Conservation (phyloP, 2,113 vertebrate genomes). For the Crotalus viridis region DNA sequence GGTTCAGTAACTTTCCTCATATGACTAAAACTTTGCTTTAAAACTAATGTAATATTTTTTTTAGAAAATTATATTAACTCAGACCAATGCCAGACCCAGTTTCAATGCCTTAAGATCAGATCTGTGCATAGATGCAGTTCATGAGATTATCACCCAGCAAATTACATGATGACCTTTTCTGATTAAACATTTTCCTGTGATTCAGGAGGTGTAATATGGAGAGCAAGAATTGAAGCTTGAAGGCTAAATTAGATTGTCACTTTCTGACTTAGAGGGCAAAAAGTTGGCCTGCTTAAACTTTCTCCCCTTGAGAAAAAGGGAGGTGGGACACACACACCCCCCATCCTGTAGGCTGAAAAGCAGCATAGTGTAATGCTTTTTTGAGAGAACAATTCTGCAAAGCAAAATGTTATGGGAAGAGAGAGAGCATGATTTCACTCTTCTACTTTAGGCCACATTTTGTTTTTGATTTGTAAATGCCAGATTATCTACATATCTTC, state of each 20-base stretch:
- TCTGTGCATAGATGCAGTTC: not conserved
- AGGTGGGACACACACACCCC: no score
- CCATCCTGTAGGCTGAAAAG: not conserved
- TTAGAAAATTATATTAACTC: not conserved
- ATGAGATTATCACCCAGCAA: not conserved
- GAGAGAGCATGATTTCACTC: no score
- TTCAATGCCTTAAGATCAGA: not conserved
- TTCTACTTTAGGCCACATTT: no score
- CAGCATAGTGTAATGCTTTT: not conserved
- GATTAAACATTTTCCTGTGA: not conserved
- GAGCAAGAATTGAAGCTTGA: not conserved
- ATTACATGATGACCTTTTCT: not conserved
- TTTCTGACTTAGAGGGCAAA: not conserved
- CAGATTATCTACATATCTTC: not conserved
- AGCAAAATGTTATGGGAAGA: no score
- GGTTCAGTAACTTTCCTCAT: slow-evolving; percentile 16
- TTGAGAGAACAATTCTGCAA: not conserved
- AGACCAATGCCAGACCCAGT: not conserved
- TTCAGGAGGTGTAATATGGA: not conserved
- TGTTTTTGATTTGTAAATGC: not conserved
- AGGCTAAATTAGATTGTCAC: not conserved
- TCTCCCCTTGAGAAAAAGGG: not conserved
- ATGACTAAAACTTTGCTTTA: slow-evolving; percentile 14
- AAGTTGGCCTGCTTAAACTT: not conserved
- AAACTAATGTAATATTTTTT: not conserved